These are phyloP conservation scores for Oryctes rhinoceros DNA, from an alignment of 1,140 invertebrate genomes.

Conservation along the genomic window DNA sequence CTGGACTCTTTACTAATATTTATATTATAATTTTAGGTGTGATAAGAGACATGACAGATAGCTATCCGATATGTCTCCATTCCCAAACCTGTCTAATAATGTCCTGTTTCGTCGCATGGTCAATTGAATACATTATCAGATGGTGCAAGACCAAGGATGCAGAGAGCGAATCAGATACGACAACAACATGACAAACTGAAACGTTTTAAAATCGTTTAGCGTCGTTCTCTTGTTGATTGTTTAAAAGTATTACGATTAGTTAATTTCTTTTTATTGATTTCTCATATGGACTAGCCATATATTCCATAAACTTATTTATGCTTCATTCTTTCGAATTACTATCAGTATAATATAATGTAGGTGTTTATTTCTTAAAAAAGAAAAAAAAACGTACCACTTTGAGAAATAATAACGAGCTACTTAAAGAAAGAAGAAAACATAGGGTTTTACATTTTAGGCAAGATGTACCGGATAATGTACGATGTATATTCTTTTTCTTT, in stretches of 20 bases:
- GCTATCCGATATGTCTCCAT: slow-evolving; percentile 76
- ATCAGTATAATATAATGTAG: background rate
- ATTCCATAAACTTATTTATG: slow-evolving; percentile 30
- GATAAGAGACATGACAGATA: slow-evolving; percentile 73
- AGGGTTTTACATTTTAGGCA: slow-evolving; percentile 1
- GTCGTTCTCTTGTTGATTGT: slow-evolving; percentile 2
- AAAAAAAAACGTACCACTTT: background rate
- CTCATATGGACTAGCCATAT: slow-evolving; percentile 1
- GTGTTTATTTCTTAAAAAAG: no score
- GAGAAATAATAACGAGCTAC: background rate
- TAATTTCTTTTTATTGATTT: slow-evolving; percentile 23
- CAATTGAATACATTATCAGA: slow-evolving; percentile 68
- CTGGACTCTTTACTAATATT: background rate
- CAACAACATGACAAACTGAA: slow-evolving; percentile 58
- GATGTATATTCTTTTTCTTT: background rate
- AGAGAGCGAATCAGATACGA: slow-evolving; percentile 45
- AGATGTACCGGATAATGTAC: background rate
- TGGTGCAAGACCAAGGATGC: slow-evolving; percentile 38
- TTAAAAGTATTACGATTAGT: slow-evolving; percentile 36
- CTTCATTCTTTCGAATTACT: background rate
- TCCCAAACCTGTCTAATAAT: slow-evolving; percentile 74
- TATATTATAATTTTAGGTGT: slow-evolving; percentile 66
- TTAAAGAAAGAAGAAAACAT: background rate
- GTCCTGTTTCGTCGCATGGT: slow-evolving; percentile 73
- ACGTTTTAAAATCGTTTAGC: slow-evolving; percentile 29